Conservation (phyloP, 1,140 invertebrate genomes). For the Archegozetes longisetosus region DNA sequence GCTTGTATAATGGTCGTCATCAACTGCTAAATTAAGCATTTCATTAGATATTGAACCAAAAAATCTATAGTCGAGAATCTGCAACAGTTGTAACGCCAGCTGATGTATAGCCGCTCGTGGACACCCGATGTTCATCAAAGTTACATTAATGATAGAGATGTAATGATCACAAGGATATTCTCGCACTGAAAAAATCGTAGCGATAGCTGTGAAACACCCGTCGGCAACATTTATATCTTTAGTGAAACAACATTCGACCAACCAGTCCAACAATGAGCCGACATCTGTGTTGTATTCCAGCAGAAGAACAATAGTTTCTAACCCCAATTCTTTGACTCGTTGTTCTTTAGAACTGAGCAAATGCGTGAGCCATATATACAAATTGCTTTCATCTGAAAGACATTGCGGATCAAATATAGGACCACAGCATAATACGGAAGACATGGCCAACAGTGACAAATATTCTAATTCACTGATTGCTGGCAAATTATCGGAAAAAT, state of each 20-base stretch:
- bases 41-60: slow-evolving; percentile 45
- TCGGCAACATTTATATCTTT: slow-evolving; percentile 73
- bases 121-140: slow-evolving; percentile 85
- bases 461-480: slow-evolving; percentile 42
- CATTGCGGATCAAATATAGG: slow-evolving; percentile 72
- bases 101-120: slow-evolving; percentile 77
- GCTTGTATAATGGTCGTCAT: not conserved
- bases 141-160: slow-evolving; percentile 92
- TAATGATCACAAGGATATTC: slow-evolving; percentile 98
- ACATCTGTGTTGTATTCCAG: slow-evolving; percentile 92
- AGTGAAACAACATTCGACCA: slow-evolving; percentile 92
- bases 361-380: slow-evolving; percentile 84
- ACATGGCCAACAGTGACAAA: slow-evolving; percentile 63
- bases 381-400: slow-evolving; percentile 65
- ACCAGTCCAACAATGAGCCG: slow-evolving; percentile 83
- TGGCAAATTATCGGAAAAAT: slow-evolving; percentile 21
- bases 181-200: slow-evolving; percentile 83
- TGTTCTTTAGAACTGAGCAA: slow-evolving; percentile 69
- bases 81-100: slow-evolving; percentile 78
- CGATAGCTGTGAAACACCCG: slow-evolving; percentile 83
- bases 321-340: slow-evolving; percentile 71
- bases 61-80: slow-evolving; percentile 84
- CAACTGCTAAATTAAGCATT: not conserved
- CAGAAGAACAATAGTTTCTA: slow-evolving; percentile 81
- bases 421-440: slow-evolving; percentile 81